Percentiles rank a stretch among this genome's conserved stretches.
phyloP scores from a whole-genome alignment of 2,113 vertebrate genomes.

The Clupea harengus region DNA sequence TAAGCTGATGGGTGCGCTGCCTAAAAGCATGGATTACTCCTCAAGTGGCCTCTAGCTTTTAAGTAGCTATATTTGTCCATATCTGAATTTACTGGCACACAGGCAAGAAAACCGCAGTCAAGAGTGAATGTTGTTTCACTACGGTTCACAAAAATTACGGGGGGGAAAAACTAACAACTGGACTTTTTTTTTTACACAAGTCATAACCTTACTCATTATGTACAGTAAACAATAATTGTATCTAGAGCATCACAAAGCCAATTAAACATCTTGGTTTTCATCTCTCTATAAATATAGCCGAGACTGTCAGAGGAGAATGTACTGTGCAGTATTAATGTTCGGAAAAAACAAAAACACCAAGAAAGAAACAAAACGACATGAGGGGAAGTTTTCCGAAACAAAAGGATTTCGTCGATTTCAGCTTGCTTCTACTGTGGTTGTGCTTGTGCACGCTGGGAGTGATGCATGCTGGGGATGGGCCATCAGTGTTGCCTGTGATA shows the following conservation, averaged over 20 bases:
- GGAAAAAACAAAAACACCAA: not conserved
- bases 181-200: not conserved
- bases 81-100: not conserved
- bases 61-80: not conserved
- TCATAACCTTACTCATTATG: not conserved
- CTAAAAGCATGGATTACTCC: not conserved
- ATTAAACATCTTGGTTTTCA: not conserved
- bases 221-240: not conserved
- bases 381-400: constrained; percentile 51
- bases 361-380: not conserved
- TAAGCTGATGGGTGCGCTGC: not conserved
- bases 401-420: constrained; percentile 47
- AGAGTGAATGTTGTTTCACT: not conserved
- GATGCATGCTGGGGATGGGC: constrained; percentile 53
- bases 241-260: too few relatives aligned
- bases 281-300: not conserved
- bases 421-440: constrained; percentile 48
- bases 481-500: constrained; percentile 58
- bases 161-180: not conserved
- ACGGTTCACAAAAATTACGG: not conserved
- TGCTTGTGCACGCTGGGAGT: not conserved
- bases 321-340: not conserved
- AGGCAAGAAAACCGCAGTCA: not conserved
- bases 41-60: not conserved
- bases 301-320: not conserved